phyloP scores from a whole-genome alignment of 2,888 invertebrate species.

The Mythimna pallens region DNA sequence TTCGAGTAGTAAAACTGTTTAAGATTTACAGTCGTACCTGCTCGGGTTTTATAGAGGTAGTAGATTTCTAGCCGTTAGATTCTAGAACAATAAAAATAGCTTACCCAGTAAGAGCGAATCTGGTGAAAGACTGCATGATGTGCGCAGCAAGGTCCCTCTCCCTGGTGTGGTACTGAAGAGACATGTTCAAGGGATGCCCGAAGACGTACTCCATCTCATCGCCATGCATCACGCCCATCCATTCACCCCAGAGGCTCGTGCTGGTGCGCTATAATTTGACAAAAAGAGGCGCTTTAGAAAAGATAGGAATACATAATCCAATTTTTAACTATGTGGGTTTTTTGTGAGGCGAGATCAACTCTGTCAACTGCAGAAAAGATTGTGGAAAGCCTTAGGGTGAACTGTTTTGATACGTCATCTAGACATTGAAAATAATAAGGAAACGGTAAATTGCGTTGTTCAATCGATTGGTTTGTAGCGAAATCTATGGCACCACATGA shows the following conservation, averaged over 20 bases:
- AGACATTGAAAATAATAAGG: too few species aligned
- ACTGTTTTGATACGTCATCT: too few species aligned
- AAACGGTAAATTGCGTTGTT: too few species aligned
- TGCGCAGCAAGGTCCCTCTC: conserved; percentile 96
- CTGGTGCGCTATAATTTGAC: conserved; percentile 94
- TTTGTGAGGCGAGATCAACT: too few species aligned
- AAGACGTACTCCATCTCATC: conserved; percentile 99
- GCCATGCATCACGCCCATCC: conserved; percentile 99
- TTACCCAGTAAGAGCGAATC: conserved; percentile 98
- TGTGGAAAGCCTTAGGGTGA: too few species aligned
- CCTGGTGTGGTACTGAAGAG: conserved; percentile 95
- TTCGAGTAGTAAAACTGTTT: too few species aligned
- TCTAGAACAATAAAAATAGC: conserved; percentile 68
- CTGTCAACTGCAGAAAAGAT: too few species aligned
- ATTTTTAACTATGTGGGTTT: background rate
- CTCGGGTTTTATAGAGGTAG: too few species aligned
- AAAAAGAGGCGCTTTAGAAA: background rate
- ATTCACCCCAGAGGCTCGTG: conserved; percentile 98
- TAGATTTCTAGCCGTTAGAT: too few species aligned
- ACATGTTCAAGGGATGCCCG: conserved; percentile 97
- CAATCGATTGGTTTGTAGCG: too few species aligned
- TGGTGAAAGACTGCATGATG: conserved; percentile 98
- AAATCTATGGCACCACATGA: too few species aligned
- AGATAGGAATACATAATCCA: background rate
- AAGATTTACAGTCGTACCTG: too few species aligned